Evolutionary conservation across 2,888 invertebrate species (phyloP).

Genomic region (Syritta pipiens): DNA sequence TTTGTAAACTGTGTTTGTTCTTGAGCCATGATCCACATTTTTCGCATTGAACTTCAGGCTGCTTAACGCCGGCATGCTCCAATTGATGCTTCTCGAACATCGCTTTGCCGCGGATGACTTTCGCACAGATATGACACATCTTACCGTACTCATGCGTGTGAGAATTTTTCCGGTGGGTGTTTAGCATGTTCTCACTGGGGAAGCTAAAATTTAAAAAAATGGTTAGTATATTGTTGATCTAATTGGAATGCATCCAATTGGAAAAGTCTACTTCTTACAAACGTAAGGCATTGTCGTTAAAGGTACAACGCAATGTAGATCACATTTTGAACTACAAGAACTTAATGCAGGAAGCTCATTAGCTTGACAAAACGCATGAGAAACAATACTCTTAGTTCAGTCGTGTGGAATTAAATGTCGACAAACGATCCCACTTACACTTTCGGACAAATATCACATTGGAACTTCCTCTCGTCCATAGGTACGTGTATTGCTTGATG

Average conservation of each 20-base stretch:
- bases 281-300: no score
- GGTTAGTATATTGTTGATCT: no score
- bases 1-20: constrained; percentile 77
- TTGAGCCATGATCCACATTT: constrained; percentile 78
- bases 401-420: background rate
- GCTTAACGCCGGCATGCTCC: constrained; percentile 75
- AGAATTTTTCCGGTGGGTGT: constrained; percentile 75
- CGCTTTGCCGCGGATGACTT: constrained; percentile 76
- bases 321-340: no score
- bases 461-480: constrained; percentile 68
- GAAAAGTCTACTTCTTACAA: no score
- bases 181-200: constrained; percentile 74
- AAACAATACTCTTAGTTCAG: no score
- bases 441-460: constrained; percentile 76
- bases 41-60: constrained; percentile 77
- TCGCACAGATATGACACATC: constrained; percentile 78
- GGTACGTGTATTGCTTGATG: constrained; percentile 77
- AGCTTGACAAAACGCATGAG: background rate
- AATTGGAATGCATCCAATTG: no score
- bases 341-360: no score
- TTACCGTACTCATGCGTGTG: constrained; percentile 76
- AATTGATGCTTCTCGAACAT: constrained; percentile 77
- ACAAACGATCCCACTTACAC: constrained; percentile 71
- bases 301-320: no score
- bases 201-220: constrained; percentile 71